Evolutionary conservation across 1,140 invertebrate species (phyloP).

Genomic region (Drosophila paulistorum): DNA sequence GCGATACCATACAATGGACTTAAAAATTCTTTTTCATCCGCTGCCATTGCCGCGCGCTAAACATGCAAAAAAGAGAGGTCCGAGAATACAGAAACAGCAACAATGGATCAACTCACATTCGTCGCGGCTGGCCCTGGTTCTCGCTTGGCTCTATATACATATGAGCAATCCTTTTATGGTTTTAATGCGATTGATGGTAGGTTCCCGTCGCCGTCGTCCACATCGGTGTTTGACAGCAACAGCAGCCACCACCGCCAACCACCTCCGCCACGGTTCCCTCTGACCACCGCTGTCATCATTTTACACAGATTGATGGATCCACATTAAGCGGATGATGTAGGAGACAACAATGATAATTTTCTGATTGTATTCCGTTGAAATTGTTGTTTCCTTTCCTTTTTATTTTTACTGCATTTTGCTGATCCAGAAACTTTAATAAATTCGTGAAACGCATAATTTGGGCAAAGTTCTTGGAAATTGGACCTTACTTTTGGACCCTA

Average conservation of each 20-base stretch:
- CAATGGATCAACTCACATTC: conserved; percentile 49
- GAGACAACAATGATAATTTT: conserved; percentile 80
- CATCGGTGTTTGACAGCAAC: conserved; percentile 55
- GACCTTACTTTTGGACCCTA: conserved; percentile 40
- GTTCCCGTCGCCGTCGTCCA: conserved; percentile 29
- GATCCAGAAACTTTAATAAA: conserved; percentile 54
- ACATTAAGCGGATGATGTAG: conserved; percentile 77
- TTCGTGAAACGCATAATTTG: conserved; percentile 73
- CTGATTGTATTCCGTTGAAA: conserved; percentile 68
- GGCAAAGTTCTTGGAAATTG: conserved; percentile 53
- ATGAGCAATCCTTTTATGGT: conserved; percentile 82
- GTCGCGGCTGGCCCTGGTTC: conserved; percentile 8
- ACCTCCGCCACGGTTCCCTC: conserved; percentile 29
- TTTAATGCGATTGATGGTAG: conserved; percentile 81
- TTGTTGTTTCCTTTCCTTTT: conserved; percentile 21
- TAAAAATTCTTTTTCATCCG: conserved; percentile 77
- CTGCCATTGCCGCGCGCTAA: conserved; percentile 38
- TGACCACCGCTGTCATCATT: conserved; percentile 32
- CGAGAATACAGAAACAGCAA: conserved; percentile 38
- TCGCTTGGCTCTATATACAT: conserved; percentile 35
- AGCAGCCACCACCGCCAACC: conserved; percentile 35
- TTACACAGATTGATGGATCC: conserved; percentile 81
- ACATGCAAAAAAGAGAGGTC: conserved; percentile 53
- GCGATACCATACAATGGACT: conserved; percentile 71
- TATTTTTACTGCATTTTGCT: conserved; percentile 23